Evolutionary conservation across 2,888 invertebrate genomes (phyloP).

Genomic region (Liodrosophila aerea): DNA sequence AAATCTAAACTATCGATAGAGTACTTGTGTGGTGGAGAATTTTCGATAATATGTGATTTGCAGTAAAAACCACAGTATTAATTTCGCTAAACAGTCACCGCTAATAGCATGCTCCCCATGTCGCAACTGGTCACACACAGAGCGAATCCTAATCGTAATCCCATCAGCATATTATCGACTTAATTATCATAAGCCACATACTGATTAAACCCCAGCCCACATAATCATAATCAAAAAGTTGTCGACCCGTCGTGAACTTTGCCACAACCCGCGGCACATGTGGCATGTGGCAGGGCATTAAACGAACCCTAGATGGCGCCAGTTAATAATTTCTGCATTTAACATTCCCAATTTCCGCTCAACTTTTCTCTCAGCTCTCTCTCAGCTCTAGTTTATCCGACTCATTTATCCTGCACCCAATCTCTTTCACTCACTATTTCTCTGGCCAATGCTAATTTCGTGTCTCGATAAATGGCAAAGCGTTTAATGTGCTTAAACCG

Average conservation of each 20-base stretch:
- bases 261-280: neutral
- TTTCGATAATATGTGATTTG: slow-evolving; percentile 15
- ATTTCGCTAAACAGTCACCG: slow-evolving; percentile 27
- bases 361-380: slow-evolving; percentile 21
- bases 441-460: slow-evolving; percentile 26
- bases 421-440: neutral
- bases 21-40: neutral
- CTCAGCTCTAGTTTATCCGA: neutral
- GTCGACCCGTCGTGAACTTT: slow-evolving; percentile 33
- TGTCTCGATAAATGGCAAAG: slow-evolving; percentile 40
- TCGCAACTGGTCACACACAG: neutral
- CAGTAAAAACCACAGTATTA: slow-evolving; percentile 29
- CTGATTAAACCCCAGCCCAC: slow-evolving; percentile 41
- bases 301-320: slow-evolving; percentile 45
- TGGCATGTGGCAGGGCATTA: slow-evolving; percentile 19
- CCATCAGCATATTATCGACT: slow-evolving; percentile 38
- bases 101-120: slow-evolving; percentile 9
- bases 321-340: slow-evolving; percentile 55
- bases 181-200: slow-evolving; percentile 53
- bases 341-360: slow-evolving; percentile 21
- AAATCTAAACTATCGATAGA: slow-evolving; percentile 26
- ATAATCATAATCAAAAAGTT: slow-evolving; percentile 61
- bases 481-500: slow-evolving; percentile 55
- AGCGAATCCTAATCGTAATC: slow-evolving; percentile 32
- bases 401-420: neutral